Evolutionary conservation across 2,888 invertebrate species (phyloP), one percentile per base, ranked within the genome.

Genomic region (Napeogenes inachia): DNA sequence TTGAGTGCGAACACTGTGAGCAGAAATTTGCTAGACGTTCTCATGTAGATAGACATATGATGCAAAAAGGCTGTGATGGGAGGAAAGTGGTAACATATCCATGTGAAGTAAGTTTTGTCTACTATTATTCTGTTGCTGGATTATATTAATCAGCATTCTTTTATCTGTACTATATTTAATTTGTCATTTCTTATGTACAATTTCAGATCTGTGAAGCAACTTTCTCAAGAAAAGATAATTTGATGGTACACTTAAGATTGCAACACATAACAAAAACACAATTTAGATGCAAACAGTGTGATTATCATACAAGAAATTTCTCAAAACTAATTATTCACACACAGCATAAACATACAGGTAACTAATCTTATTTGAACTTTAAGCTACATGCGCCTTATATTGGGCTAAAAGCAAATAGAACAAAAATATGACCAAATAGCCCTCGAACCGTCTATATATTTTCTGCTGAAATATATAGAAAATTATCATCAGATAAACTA

Each of bases 11-110:
- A 45, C 88, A 92, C 61, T 96, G 96, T 75, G 91, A 92, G 38
- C 93, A 93, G 71, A 92, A 92, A 66, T 96, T 96, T 80, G 95
- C 94, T 2, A 89, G 96, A 62, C 94, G 93, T 65, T 94, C 95
- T 71, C 96, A 96, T 82, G 91, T 96, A 53, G 87, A 94, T 66
- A 86, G 95, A 21, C 95, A 95, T 74, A 89, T 94, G 76, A 81
- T 91, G 50, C 94, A 94, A 73, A 93, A 92, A 58, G 94, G 93
- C n/a, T 94, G 94, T 78, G 92, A 92, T 80, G 94, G 94, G 4
- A 77, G 73, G n/a, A 68, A 65, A 59, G 67, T 76, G 56, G 60
- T 73, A 1, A 65, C 70, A 38, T 83, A 72, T 69, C 73, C 76
- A 21, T 89, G 89, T 77, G 87, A 87, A 72, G 89, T 89, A 77